A percentile compares a stretch with the other conserved stretches of the same genome.
phyloP scores from a whole-genome alignment of 2,113 vertebrate species.

The Recurvirostra avosetta region DNA sequence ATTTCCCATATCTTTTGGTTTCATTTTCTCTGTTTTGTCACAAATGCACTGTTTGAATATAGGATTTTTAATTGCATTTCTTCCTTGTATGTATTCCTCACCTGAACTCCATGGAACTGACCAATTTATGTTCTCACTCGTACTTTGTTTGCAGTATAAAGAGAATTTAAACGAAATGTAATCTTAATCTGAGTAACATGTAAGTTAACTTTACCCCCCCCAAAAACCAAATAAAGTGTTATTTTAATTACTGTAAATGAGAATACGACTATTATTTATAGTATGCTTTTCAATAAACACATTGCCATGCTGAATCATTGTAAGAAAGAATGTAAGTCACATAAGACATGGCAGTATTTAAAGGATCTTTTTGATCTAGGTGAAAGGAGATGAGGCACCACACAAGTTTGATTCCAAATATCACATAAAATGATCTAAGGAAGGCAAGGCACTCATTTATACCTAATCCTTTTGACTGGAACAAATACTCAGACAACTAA shows the following conservation, averaged over 20 bases:
- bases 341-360: background rate
- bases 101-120: background rate
- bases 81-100: background rate
- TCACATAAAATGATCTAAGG: background rate
- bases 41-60: background rate
- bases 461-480: background rate
- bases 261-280: background rate
- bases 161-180: background rate
- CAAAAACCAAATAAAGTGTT: background rate
- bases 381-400: background rate
- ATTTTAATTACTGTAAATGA: background rate
- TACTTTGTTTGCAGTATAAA: background rate
- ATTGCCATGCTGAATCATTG: rapidly evolving
- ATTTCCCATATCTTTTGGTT: background rate
- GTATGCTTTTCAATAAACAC: background rate
- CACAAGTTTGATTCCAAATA: background rate
- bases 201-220: background rate
- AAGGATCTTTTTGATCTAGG: background rate
- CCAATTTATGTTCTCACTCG: background rate
- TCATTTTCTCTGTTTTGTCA: background rate
- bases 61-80: background rate
- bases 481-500: background rate
- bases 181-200: background rate
- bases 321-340: background rate
- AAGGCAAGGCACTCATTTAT: background rate